Conservation (phyloP, 1,140 invertebrate species). For the Platyscapa corneri region DNA sequence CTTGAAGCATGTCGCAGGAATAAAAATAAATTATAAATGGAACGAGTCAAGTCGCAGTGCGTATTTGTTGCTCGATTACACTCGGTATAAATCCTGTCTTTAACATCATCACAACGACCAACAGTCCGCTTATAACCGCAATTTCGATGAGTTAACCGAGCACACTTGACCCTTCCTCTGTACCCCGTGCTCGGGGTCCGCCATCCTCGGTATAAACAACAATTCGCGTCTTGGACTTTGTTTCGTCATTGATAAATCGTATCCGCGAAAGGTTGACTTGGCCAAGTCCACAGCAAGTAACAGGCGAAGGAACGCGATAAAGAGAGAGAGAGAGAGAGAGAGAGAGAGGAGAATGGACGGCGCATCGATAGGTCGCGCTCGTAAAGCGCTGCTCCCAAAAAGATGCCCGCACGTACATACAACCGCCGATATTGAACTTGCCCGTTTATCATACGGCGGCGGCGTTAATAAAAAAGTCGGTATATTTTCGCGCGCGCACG, state of each 20-base stretch:
- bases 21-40: neutral
- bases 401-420: neutral
- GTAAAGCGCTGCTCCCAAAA: neutral
- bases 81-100: neutral
- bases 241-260: constrained; percentile 27
- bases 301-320: neutral
- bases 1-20: no score
- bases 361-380: neutral
- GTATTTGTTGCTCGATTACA: neutral
- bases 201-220: neutral
- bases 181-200: neutral
- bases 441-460: constrained; percentile 9
- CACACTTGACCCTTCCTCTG: neutral
- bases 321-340: neutral
- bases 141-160: constrained; percentile 11
- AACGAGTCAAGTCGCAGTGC: neutral
- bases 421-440: neutral
- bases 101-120: neutral
- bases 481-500: constrained; percentile 43
- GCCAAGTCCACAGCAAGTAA: neutral
- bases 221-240: neutral
- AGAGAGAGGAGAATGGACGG: constrained; percentile 5
- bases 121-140: constrained; percentile 11
- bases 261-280: neutral
- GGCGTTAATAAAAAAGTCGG: constrained; percentile 22